Evolutionary conservation across 2,113 vertebrate species (phyloP), one percentile per base, ranked within the genome.

Genomic region (Caretta caretta): DNA sequence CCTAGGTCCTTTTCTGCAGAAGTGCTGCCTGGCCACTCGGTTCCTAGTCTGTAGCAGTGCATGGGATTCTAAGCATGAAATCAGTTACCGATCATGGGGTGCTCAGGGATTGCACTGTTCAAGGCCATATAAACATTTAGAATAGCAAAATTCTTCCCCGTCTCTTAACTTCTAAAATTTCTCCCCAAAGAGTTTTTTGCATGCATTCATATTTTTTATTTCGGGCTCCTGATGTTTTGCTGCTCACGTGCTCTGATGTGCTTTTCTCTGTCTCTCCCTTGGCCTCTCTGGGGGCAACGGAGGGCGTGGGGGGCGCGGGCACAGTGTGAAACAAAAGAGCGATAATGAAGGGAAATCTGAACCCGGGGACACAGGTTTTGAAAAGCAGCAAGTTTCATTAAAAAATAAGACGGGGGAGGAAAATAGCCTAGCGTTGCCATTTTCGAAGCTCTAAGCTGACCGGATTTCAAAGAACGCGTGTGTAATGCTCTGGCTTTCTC

Each of bases 391-490:
- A 92, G 92, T 97, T 84, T 95, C 93, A 96, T 97, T 97, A 96
- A 96, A 95, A 93, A 96, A 97, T 88, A 97, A 89, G 88, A 97
- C 96, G 92, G 86, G 90, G 84, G 96, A 96, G 85, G 90, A 94
- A 97, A 98, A 96, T 93, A 80, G 83, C 94, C 49, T 49, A 50
- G 96, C 97, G 97, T 96, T 97, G 91, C 79, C 59, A 84, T 98
- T 98, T 59, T 98, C 98, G 97, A 98, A 98, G 97, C 96, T 84
- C 42, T 90, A 95, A 87, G 93, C 93, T 97, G 97, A 97, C 98
- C 98, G 97, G 97, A 97, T 98, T 98, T 98, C 98, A 98, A 98
- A 98, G 96, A 86, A 88, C 24, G 83, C 1, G 2, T 80, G 27
- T 96, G 72, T 97, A 97, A 97, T 96, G 84, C 83, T 97, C 91